Evolutionary conservation across 2,888 invertebrate species (phyloP), one percentile per base, ranked within the genome.

Genomic region (Zaprionus bogoriensis): DNA sequence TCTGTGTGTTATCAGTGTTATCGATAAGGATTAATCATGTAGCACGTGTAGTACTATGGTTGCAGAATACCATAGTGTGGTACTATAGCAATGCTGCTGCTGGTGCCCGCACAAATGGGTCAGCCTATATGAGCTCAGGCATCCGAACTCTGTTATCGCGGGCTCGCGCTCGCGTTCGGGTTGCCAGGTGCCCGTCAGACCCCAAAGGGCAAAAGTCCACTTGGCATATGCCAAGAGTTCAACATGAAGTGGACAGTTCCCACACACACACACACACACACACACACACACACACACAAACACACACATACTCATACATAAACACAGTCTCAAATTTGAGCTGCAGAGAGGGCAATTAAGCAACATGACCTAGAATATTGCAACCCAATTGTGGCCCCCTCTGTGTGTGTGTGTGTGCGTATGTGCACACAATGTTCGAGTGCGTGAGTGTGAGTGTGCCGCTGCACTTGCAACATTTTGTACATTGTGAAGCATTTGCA

Each of bases 331-430:
- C 2, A 32, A 3, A 47, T 63, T 52, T 30, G 28, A 17, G 42
- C 48, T 58, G 63, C 22, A 67, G 60, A 66, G 64, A 39, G 39
- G 64, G 61, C 78, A 82, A 82, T 83, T 83, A 80, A 74, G 59
- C 54, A 74, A 74, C 67, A 60, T 81, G 81, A 83, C 81, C 83
- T 77, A 81, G 69, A 81, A 77, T 67, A 70, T 64, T 53, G 55
- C 61, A 69, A 59, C 74, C 74, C 69, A 65, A 69, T 65, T 73
- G 62, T 51, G 39, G 32, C 17, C 23, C 54, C 54, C 42, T 39
- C 2, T 28, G 12, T 41, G 19, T 42, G 5, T 36, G 28, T 51
- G 36, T 20, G 4, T 30, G 7, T 27, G 12, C 14, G 6, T 20
- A 27, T 41, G 23, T 45, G n/a, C 27, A 22, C 14, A 3, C 5